Base-by-base conservation (phyloP, 2,113 vertebrate species). In the Ancistrus triradiatus region DNA sequence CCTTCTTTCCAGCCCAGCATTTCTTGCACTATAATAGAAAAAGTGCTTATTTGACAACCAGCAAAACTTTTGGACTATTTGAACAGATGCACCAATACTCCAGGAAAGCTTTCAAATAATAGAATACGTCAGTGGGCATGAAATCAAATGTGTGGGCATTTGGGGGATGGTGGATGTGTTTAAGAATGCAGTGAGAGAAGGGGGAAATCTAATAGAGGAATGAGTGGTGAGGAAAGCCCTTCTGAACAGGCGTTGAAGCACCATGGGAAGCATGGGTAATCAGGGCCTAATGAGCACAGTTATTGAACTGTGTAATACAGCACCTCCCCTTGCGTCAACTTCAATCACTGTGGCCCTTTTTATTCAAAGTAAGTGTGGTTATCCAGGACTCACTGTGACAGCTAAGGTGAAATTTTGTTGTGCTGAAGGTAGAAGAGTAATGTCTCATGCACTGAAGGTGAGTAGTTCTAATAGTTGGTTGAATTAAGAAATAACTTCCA, bases 21-120 rank as follows among this genome's bases (percentile, higher is more conserved):
- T 78, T 83, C 78, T 67, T 72, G 74, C 72, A 65, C 71, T 65
- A 48, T 67, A 76, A 80, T 81, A 77, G 68, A 80, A 84, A 74
- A 1, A 10, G 33, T 13, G 46, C n/a, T n/a, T n/a, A n/a, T n/a
- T n/a, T n/a, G n/a, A n/a, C n/a, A n/a, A n/a, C n/a, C n/a, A n/a
- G n/a, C 14, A 59, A 22, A 42, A 42, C 14, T n/a, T 42, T 11
- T 55, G 33, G 17, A 17, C 35, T n/a, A n/a, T 43, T 35, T 71
- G 55, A 66, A 21, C 35, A 72, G 44, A 59, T 49, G 27, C 70
- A 44, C n/a, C 51, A 9, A 53, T 52, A 27, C 28, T 53, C 27
- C 25, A 65, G 47, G 69, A 65, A 75, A 48, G 47, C 57, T 66
- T 66, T 66, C 24, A 55, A 53, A 67, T 42, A 40, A 63, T 50